Evolutionary conservation across 2,888 invertebrate species (phyloP), one percentile per base, ranked within the genome.

Genomic region (Uropetala carovei): DNA sequence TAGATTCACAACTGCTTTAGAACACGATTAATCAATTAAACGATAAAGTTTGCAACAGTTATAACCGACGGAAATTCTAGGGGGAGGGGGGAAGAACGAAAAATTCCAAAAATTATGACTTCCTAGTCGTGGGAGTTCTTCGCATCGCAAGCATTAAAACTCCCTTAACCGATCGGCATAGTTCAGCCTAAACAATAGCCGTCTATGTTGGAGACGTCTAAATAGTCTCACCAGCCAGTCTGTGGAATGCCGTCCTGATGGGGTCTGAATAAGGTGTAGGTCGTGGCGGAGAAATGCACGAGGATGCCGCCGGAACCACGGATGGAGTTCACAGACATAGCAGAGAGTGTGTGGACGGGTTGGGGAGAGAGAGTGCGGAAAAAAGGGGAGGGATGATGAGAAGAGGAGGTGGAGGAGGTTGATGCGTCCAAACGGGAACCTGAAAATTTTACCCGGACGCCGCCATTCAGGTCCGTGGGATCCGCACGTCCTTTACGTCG

Each of bases 401-500:
- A 59, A 43, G 43, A 16, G 18, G 43, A 43, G 30, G 14, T 18
- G n/a, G 18, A 10, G 30, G 27, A 60, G 30, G 60, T 89, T 43
- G 89, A 89, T 64, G 89, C 16, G 60, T 89, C 64, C 89, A 43
- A 89, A 89, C 89, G 60, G 89, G 89, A 89, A 89, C 60, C 86
- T 89, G 64, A 60, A 89, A 89, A 89, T 89, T 64, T 89, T 68
- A 43, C 89, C 89, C 59, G 89, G 64, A 56, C 64, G 64, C 64
- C 43, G 89, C 89, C 64, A 64, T 68, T 68, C 89, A 18, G 85
- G 58, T 9, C 27, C 86, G 27, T 30, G 27, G 30, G 27, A 59
- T 30, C 60, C 13, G 22, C 60, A 16, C 68, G 30, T 58, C 64
- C 43, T 68, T 64, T 43, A 43, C 86, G 60, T 86, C 86, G 60